phyloP scores from a whole-genome alignment of 2,888 invertebrate species.

The Xylota sylvarum region DNA sequence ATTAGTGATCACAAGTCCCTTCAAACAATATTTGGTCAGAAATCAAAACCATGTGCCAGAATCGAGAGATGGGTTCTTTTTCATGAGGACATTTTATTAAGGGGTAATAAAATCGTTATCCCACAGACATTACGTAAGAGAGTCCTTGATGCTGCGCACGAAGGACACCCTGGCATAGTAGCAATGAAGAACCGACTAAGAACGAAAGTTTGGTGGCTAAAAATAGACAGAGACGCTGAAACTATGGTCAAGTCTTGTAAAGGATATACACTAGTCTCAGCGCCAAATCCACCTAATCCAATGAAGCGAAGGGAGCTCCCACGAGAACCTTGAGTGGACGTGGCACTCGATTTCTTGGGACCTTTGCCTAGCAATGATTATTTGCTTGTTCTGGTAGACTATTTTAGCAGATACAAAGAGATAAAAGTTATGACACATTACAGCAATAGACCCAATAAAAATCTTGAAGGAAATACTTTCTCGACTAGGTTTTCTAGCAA shows the following conservation, averaged over 20 bases:
- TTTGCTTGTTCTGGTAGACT: neutral
- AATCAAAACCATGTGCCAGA: too few relatives aligned
- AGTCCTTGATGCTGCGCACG: constrained; percentile 11
- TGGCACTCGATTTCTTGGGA: too few relatives aligned
- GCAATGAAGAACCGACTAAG: constrained; percentile 14
- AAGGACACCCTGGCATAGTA: too few relatives aligned
- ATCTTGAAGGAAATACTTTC: constrained; percentile 3
- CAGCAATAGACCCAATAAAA: neutral
- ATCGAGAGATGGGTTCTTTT: too few relatives aligned
- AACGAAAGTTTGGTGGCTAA: constrained; percentile 9
- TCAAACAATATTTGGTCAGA: too few relatives aligned
- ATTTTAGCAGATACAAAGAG: constrained; percentile 5
- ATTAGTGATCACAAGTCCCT: too few relatives aligned
- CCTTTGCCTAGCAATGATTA: constrained; percentile 3
- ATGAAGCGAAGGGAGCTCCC: too few relatives aligned
- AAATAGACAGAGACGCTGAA: constrained; percentile 1
- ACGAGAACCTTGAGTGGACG: too few relatives aligned
- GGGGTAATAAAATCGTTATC: too few relatives aligned
- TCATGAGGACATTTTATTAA: too few relatives aligned
- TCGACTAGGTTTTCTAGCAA: neutral
- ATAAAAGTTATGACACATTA: constrained; percentile 5
- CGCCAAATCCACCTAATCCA: too few relatives aligned
- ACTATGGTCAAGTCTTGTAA: neutral
- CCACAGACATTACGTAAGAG: too few relatives aligned
- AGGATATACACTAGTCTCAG: neutral